A percentile compares a stretch with the other conserved stretches of the same genome.
Evolutionary conservation across 2,888 invertebrate species (phyloP).

Genomic region (Leucophenga maculata): DNA sequence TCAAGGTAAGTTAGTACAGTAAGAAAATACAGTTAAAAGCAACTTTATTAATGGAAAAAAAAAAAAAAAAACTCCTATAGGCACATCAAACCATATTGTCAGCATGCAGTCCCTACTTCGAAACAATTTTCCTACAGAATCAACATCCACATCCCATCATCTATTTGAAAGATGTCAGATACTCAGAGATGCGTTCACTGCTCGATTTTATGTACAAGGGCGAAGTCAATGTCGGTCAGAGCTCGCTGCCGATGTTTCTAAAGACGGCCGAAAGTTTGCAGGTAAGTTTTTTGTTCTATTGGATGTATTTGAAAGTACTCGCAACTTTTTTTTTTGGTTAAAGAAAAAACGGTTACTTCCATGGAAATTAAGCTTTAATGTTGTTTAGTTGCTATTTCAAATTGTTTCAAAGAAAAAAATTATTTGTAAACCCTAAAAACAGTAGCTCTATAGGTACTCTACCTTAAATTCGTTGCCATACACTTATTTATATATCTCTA

Average conservation of each 20-base stretch:
- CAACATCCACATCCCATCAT: conserved; percentile 92
- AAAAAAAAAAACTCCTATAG: conserved; percentile 72
- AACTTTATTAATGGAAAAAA: background rate
- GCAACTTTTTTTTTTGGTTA: background rate
- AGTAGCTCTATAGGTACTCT: no score
- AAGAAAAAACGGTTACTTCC: no score
- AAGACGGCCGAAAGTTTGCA: conserved; percentile 94
- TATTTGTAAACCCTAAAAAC: no score
- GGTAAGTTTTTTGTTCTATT: conserved; percentile 71
- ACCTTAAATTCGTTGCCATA: no score
- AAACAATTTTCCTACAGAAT: conserved; percentile 91
- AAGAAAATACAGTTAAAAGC: background rate
- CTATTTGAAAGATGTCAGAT: conserved; percentile 92
- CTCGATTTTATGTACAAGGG: conserved; percentile 95
- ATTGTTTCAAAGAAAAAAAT: no score
- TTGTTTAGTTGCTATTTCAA: no score
- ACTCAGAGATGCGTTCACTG: conserved; percentile 89
- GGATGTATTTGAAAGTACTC: background rate
- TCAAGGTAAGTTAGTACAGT: conserved; percentile 76
- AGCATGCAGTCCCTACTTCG: conserved; percentile 95
- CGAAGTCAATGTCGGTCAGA: conserved; percentile 92
- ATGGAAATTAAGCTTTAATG: no score
- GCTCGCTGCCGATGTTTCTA: conserved; percentile 90
- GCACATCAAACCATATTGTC: conserved; percentile 95
- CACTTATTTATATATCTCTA: no score